Evolutionary conservation across 2,797 vertebrate species (phyloP).

Genomic region (Hybognathus amarus): DNA sequence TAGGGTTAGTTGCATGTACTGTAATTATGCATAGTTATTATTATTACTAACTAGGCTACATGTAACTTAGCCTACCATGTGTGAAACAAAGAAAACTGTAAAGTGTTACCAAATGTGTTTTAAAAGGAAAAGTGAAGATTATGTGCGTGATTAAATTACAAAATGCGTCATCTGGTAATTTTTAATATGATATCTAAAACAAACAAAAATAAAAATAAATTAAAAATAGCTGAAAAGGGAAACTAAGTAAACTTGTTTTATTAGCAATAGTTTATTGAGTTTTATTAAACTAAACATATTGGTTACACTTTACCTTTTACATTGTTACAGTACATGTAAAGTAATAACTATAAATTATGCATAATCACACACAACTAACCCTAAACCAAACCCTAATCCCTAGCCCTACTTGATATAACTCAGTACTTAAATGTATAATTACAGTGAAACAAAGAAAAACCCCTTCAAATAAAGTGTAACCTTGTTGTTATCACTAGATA

Average conservation of each 20-base stretch:
- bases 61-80: neutral
- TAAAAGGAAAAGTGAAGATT: no score
- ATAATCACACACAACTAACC: neutral
- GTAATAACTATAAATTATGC: neutral
- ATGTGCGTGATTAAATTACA: neutral
- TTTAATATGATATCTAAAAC: neutral
- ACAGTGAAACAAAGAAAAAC: neutral
- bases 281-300: neutral
- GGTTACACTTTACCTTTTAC: no score
- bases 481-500: neutral
- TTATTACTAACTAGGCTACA: no score
- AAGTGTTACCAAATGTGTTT: neutral
- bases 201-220: no score
- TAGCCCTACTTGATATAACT: neutral
- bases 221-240: neutral
- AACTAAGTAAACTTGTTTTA: neutral
- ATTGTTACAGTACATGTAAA: neutral
- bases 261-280: neutral
- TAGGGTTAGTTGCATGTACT: no score
- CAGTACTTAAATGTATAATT: neutral
- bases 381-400: neutral
- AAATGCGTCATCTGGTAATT: neutral
- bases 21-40: neutral
- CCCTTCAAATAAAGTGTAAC: neutral
- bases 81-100: no score